These are phyloP conservation scores for Cyphomyrmex costatus DNA, from an alignment of 1,140 invertebrate species.

Conservation along the genomic window DNA sequence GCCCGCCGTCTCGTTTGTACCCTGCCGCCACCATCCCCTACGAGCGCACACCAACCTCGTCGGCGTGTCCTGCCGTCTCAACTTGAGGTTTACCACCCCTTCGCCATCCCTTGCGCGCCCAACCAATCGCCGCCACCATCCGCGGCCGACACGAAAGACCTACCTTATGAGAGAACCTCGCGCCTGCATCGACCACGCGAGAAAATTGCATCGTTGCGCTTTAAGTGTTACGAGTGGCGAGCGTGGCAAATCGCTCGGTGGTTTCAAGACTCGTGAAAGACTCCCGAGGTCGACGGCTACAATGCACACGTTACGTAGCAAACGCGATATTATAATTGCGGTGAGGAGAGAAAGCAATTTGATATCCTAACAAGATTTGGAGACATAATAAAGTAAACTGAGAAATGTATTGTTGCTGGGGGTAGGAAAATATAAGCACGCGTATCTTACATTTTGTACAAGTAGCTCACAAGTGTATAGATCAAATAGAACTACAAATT, in stretches of 20 bases:
- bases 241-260: constrained; percentile 50
- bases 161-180: constrained; percentile 68
- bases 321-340: background rate
- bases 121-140: constrained; percentile 39
- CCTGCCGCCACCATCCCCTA: background rate
- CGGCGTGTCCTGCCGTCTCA: constrained; percentile 68
- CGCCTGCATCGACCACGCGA: constrained; percentile 75
- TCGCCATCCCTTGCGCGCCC: background rate
- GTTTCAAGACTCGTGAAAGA: constrained; percentile 36
- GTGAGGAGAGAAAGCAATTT: background rate
- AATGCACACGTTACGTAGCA: background rate
- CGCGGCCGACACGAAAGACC: constrained; percentile 72
- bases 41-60: background rate
- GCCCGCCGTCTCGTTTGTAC: constrained; percentile 68
- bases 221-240: constrained; percentile 67
- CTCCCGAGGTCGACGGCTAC: background rate
- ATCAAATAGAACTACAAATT: background rate
- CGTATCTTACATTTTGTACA: background rate
- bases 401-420: no score
- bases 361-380: background rate
- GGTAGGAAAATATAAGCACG: no score
- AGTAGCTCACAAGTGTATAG: background rate
- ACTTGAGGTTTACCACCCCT: constrained; percentile 16
- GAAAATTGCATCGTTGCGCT: constrained; percentile 76
- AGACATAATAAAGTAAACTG: background rate